phyloP scores from a whole-genome alignment of 2,888 invertebrate species.

The Xestia c-nigrum region DNA sequence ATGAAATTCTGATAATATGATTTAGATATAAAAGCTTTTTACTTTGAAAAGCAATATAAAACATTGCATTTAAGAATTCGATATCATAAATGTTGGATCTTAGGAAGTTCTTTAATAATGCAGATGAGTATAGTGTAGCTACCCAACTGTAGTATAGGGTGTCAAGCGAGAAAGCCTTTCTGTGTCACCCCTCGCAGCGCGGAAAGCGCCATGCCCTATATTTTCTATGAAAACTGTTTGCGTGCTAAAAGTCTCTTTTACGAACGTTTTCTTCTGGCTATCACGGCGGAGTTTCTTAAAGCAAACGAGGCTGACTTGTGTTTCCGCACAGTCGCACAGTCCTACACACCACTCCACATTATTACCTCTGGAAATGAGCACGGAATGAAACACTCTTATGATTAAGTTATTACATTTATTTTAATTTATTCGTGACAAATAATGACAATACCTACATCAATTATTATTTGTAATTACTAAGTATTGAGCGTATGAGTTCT shows the following conservation, averaged over 20 bases:
- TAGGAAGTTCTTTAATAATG: slow-evolving; percentile 76
- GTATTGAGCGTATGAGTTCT: slow-evolving; percentile 87
- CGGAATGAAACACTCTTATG: slow-evolving; percentile 68
- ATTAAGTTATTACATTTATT: slow-evolving; percentile 82
- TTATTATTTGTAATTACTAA: slow-evolving; percentile 80
- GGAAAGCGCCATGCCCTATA: slow-evolving; percentile 82
- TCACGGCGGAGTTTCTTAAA: slow-evolving; percentile 58
- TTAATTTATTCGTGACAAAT: slow-evolving; percentile 87
- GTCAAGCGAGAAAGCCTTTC: slow-evolving; percentile 83
- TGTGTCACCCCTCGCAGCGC: slow-evolving; percentile 82
- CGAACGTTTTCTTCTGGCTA: slow-evolving; percentile 64
- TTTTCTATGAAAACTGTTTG: slow-evolving; percentile 84
- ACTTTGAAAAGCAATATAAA: slow-evolving; percentile 19
- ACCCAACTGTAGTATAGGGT: slow-evolving; percentile 69
- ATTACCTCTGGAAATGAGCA: slow-evolving; percentile 38
- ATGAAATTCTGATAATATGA: not conserved
- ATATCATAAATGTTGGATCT: slow-evolving; percentile 51
- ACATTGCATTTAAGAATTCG: slow-evolving; percentile 14
- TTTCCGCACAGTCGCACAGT: slow-evolving; percentile 2
- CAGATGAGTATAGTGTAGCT: slow-evolving; percentile 71
- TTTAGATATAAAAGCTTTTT: not conserved
- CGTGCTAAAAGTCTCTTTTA: slow-evolving; percentile 73
- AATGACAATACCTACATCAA: slow-evolving; percentile 83
- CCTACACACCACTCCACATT: slow-evolving; percentile 21
- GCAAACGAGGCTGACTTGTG: slow-evolving; percentile 52